Evolutionary conservation across 1,140 invertebrate genomes (phyloP).

Genomic region (Leptinotarsa undecemlineata): DNA sequence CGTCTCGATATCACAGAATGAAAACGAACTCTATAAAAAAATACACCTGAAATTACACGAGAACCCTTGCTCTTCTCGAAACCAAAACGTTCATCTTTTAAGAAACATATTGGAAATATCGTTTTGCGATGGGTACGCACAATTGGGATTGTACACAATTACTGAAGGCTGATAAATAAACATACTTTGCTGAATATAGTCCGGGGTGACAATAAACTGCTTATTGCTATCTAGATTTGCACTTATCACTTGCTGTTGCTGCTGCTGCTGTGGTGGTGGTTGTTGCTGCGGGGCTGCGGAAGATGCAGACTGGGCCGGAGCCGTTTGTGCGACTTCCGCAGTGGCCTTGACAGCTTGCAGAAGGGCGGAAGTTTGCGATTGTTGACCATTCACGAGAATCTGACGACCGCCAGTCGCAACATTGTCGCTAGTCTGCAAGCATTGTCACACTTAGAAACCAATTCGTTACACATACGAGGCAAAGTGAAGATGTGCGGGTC

Average conservation of each 20-base stretch:
- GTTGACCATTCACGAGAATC: conserved; percentile 53
- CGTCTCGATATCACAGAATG: neutral
- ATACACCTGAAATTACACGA: neutral
- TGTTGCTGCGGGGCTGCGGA: conserved; percentile 22
- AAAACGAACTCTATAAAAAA: neutral
- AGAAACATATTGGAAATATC: conserved; percentile 32
- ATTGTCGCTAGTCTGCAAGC: conserved; percentile 36
- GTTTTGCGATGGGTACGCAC: conserved; percentile 56
- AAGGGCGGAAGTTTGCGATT: conserved; percentile 47
- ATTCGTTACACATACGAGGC: neutral
- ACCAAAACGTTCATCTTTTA: conserved; percentile 22
- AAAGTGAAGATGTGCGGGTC: neutral
- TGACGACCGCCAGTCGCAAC: conserved; percentile 40
- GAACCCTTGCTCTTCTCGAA: conserved; percentile 43
- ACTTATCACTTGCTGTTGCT: conserved; percentile 51
- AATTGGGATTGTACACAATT: conserved; percentile 55
- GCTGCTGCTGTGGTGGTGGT: conserved; percentile 41
- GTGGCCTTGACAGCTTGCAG: conserved; percentile 52
- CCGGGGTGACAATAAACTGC: conserved; percentile 83
- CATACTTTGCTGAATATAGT: conserved; percentile 88
- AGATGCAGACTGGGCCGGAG: conserved; percentile 11
- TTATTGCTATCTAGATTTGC: conserved; percentile 59
- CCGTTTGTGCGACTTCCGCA: conserved; percentile 37
- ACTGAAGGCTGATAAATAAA: conserved; percentile 56
- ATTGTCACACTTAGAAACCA: neutral